Evolutionary conservation across 2,797 vertebrate species (phyloP), one percentile per base, ranked within the genome.

Genomic region (Echeneis naucrates): DNA sequence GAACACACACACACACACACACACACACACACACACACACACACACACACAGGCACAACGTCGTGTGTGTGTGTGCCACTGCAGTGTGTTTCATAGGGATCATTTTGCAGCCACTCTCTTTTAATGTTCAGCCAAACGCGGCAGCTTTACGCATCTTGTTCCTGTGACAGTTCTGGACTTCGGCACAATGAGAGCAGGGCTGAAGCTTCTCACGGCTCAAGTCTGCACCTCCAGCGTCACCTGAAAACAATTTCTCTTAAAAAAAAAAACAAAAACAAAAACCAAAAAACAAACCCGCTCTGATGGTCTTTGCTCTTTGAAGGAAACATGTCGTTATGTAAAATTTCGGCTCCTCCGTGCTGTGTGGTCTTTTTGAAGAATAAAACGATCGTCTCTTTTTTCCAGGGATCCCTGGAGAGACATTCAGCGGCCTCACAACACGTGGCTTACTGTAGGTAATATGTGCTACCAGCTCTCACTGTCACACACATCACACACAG

Each of bases 381-480:
- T 82, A 67, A 83, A 78, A 77, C 10, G 40, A 38, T 73, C 19
- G 69, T 79, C 30, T 87, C 59, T 74, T 78, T 90, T 82, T 78
- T 66, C 60, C 84, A 89, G 88, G 81, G 66, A 82, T 83, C 67
- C 75, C 79, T 70, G 76, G 83, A 86, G 80, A 87, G 78, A 85
- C 80, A 67, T 59, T 81, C 74, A 81, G 81, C 82, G 81, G 79
- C 84, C 78, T 85, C 74, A 75, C 66, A 83, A n/a, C 86, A 85
- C 86, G 77, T 86, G 89, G 81, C 81, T 83, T 16, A 68, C 73
- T 78, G 56, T 77, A 77, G 76, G 73, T 77, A 73, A 78, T n/a
- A 55, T 4, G 53, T 12, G 32, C 44, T 16, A 56, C 33, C 56
- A 42, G 70, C 65, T 71, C 45, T 7, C 52, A 62, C 63, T 60